Conservation (phyloP, 37 sponge, comb jelly and placozoan species). For the Cladorhizidae sp. region DNA sequence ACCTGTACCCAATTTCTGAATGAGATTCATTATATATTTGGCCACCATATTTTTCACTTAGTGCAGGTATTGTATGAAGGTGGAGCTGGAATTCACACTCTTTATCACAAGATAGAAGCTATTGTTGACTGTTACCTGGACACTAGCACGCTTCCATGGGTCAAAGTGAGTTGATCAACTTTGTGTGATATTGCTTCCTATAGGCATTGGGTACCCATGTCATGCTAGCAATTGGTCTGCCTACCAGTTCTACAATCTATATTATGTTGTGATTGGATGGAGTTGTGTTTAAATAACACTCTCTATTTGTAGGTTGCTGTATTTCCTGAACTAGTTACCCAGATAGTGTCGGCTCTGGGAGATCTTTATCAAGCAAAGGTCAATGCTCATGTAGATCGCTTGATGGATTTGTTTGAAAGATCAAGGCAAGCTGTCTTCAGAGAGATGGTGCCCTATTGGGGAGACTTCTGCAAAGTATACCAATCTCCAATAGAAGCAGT, state of each 20-base stretch:
- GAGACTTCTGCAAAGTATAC: slow-evolving; percentile 16
- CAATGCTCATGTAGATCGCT: background rate
- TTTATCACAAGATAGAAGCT: slow-evolving; percentile 17
- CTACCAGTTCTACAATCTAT: background rate
- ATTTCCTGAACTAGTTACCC: slow-evolving; percentile 1
- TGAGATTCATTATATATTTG: background rate
- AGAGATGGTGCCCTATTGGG: slow-evolving; percentile 31
- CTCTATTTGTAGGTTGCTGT: slow-evolving; percentile 11
- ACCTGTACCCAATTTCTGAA: background rate
- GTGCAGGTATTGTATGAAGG: slow-evolving; percentile 2
- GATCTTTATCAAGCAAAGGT: background rate
- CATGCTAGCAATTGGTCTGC: background rate
- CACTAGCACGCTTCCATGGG: slow-evolving; percentile 24
- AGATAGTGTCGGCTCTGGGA: slow-evolving; percentile 8
- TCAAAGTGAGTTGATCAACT: background rate
- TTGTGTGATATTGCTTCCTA: no score
- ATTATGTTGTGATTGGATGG: background rate
- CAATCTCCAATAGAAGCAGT: background rate
- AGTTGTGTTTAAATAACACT: no score
- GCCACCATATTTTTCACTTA: background rate
- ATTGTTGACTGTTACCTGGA: slow-evolving; percentile 24
- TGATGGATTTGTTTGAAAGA: background rate
- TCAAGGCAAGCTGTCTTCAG: background rate
- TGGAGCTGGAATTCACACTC: background rate
- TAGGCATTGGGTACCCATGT: background rate